A percentile compares a stretch with the other conserved stretches of the same genome.
phyloP scores from a whole-genome alignment of 2,888 invertebrate species.

The Ptychoptera contaminata region DNA sequence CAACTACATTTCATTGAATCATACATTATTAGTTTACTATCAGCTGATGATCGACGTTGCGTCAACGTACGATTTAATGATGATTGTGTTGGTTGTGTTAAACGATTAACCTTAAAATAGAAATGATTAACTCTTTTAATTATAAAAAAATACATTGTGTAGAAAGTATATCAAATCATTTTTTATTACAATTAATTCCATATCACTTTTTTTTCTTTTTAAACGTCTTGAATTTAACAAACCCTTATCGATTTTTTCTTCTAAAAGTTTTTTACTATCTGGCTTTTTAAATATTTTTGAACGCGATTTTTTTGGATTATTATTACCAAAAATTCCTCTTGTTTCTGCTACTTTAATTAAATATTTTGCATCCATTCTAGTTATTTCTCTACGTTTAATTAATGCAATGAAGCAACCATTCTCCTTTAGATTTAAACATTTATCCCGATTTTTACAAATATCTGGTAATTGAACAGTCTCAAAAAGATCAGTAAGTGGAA shows the following conservation, averaged over 20 bases:
- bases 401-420: conserved; percentile 44
- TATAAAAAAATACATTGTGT: conserved; percentile 9
- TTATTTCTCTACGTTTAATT: conserved; percentile 45
- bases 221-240: neutral
- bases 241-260: conserved; percentile 3
- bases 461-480: conserved; percentile 43
- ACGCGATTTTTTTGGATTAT: conserved; percentile 28
- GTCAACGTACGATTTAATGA: conserved; percentile 22
- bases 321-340: conserved; percentile 55
- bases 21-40: conserved; percentile 5
- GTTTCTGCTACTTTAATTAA: conserved; percentile 73
- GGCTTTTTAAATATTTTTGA: conserved; percentile 23
- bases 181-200: neutral
- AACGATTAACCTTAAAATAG: conserved; percentile 14
- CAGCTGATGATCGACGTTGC: conserved; percentile 13
- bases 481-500: conserved; percentile 35
- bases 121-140: neutral
- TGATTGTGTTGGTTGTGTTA: conserved; percentile 21
- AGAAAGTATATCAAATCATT: neutral
- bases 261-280: conserved; percentile 26
- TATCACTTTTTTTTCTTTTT: conserved; percentile 4
- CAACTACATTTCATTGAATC: conserved; percentile 8
- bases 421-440: conserved; percentile 29
- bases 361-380: conserved; percentile 62
- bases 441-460: conserved; percentile 36